Evolutionary conservation across 2,888 invertebrate species (phyloP).

Genomic region (Serrognathus titanus): DNA sequence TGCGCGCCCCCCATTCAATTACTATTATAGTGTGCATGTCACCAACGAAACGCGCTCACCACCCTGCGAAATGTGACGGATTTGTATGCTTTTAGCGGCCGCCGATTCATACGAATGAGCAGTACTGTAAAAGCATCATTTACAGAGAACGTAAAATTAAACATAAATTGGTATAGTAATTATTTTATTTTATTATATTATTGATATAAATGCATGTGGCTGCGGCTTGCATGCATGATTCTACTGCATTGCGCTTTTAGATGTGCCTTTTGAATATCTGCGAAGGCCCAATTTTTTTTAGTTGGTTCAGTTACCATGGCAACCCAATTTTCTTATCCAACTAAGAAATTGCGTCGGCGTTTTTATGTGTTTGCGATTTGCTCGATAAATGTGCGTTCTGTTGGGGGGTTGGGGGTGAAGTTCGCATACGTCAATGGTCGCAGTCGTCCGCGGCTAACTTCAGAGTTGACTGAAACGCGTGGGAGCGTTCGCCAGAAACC

Average conservation of each 20-base stretch:
- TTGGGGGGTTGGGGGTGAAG: background rate
- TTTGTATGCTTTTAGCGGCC: constrained; percentile 14
- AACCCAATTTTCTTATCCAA: no score
- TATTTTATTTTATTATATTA: constrained; percentile 14
- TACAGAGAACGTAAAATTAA: constrained; percentile 51
- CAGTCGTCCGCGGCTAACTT: constrained; percentile 11
- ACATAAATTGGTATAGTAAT: constrained; percentile 49
- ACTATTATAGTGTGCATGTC: background rate
- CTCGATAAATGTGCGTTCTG: background rate
- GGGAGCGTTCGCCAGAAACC: constrained; percentile 43
- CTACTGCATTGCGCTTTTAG: constrained; percentile 8
- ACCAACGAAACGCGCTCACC: background rate
- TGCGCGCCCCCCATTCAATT: background rate
- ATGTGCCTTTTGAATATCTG: background rate
- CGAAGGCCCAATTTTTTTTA: background rate
- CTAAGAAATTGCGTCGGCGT: background rate
- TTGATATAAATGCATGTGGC: constrained; percentile 13
- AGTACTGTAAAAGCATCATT: constrained; percentile 49
- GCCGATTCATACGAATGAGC: constrained; percentile 12
- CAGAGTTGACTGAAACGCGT: constrained; percentile 15
- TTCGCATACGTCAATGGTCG: constrained; percentile 14
- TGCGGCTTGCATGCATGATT: background rate
- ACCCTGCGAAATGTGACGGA: background rate
- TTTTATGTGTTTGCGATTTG: background rate
- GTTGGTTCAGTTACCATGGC: background rate